Base-by-base conservation (phyloP, 2,797 vertebrate species). In the Artibeus jamaicensis region DNA sequence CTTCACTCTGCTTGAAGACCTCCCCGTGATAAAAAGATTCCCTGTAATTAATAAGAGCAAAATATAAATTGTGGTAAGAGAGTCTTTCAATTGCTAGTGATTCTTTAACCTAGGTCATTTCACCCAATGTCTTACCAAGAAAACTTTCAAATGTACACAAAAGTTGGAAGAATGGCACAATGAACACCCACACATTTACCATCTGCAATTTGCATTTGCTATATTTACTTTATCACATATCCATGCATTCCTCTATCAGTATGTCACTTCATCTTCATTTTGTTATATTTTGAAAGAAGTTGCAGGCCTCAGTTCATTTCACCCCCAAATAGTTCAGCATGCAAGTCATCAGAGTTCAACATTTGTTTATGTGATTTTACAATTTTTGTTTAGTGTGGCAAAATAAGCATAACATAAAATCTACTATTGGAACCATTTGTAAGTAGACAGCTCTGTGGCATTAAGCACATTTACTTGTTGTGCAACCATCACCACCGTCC, bases 11-110 rank as follows among this genome's bases (percentile, higher is more conserved):
- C 55, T 87, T 76, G 32, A 89, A 86, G 86, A 93, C 44, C 46
- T 96, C 82, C 59, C 87, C 37, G 73, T 24, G 32, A 53, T 32
- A 94, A 96, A 96, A 94, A 93, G 86, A 87, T 89, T 82, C 42
- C 50, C 74, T 83, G 71, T 81, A 93, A 96, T 96, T 96, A 95
- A 68, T 62, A 94, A 81, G 70, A 88, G 48, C 42, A 90, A 94
- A 93, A 92, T 67, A 68, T 50, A 55, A 87, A 86, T 88, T 87
- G 55, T 76, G 70, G 3, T 90, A 62, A 86, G 78, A 96, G 82
- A 93, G 11, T 59, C 46, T 86, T 81, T 95, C 39, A 67, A 37
- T 92, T 81, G 37, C 32, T 86, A 87, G 44, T 48, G 76, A 37
- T 53, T 70, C 42, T 88, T 95, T 93, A 74, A 14, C 67, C 24